Evolutionary conservation across 2,113 vertebrate species (phyloP), one percentile per base, ranked within the genome.

Genomic region (Oryzias curvinotus): DNA sequence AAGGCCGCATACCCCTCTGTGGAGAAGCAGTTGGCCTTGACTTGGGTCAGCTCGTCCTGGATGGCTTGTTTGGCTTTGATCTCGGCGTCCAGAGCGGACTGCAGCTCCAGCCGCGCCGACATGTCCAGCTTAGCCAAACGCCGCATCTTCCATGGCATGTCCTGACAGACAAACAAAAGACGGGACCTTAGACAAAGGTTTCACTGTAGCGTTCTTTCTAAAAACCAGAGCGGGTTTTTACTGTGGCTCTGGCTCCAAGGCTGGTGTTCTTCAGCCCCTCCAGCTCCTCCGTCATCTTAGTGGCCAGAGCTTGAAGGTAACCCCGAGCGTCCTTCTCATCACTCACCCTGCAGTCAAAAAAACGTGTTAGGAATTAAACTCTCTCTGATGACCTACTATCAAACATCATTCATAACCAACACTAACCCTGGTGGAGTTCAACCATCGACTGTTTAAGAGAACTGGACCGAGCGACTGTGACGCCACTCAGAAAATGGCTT

Each of bases 111-210:
- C 59, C 97, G 94, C 0, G 97, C 97, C 12, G 97, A 99, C 97
- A 98, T 99, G 79, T 99, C 97, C 86, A 99, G 90, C 90, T 99
- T 99, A 41, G 96, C 96, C 26, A 98, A 97, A 60, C 97, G 95
- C 0, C 97, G 92, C 96, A 98, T 97, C 89, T 99, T 98, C 97
- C 97, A 99, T 0, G 96, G 96, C 96, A 98, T 98, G 86, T 99
- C 97, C 96, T 98, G 73, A 13, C 52, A 36, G 5, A 25, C 18
- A 36, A 23, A 65, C 14, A 2, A 8, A 8, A 16, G n/a, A 16
- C 5, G 44, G 4, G 14, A 47, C 17, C 5, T 45, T 45, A 45
- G 14, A 45, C 15, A 2, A 5, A 45, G 8, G 10, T 36, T 10
- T 36, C 36, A 36, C 36, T n/a, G 15, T 3, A 47, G 45, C 6